A percentile compares a stretch with the other conserved stretches of the same genome.
These are phyloP conservation scores for Dolichopus griseipennis DNA, from an alignment of 2,888 invertebrate genomes.

Conservation along the genomic window DNA sequence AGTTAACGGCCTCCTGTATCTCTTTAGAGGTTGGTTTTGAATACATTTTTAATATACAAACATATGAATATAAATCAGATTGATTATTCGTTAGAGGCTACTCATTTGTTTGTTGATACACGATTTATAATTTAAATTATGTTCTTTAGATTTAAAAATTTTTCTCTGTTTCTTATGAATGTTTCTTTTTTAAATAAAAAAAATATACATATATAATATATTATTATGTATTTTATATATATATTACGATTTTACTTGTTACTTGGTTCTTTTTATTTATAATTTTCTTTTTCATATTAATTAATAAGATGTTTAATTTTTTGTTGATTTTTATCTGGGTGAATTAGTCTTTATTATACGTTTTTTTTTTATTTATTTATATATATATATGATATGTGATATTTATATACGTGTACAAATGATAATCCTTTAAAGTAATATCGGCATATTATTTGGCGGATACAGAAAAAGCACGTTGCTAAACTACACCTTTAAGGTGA, in stretches of 20 bases:
- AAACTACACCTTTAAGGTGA: slow-evolving; percentile 3
- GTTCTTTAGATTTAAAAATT: not conserved
- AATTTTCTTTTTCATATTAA: not conserved
- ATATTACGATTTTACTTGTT: too few relatives aligned
- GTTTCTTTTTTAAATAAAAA: not conserved
- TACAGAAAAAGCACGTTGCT: not conserved
- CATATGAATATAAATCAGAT: not conserved
- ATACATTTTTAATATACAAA: too few relatives aligned
- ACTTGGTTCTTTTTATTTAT: not conserved
- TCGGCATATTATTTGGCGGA: not conserved
- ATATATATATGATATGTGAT: not conserved
- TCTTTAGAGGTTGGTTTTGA: too few relatives aligned
- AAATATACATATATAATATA: not conserved
- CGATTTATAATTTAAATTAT: slow-evolving; percentile 3
- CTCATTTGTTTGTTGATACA: not conserved
- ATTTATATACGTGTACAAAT: not conserved
- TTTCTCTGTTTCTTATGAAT: not conserved
- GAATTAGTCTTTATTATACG: not conserved
- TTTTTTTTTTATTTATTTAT: not conserved
- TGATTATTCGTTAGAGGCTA: slow-evolving; percentile 1
- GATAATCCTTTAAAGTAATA: not conserved
- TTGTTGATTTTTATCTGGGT: slow-evolving; percentile 1
- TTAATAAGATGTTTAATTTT: slow-evolving; percentile 5
- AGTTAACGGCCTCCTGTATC: too few relatives aligned
- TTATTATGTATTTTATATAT: too few relatives aligned